Base-by-base conservation (phyloP, 1,140 invertebrate genomes). In the Anoplolepis gracilipes region DNA sequence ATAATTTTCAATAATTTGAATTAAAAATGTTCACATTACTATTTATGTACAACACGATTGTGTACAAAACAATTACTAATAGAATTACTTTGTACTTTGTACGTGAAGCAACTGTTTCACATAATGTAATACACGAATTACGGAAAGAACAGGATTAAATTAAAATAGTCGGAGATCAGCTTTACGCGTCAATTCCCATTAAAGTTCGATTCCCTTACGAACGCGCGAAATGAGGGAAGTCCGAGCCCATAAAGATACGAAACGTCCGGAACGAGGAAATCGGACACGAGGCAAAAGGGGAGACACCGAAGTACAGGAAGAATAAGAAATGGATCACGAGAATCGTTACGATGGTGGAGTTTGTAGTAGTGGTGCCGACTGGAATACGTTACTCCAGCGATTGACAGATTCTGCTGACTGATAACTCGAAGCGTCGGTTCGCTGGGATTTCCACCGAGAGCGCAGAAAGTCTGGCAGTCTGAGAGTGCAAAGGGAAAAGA, bases 341-440 rank as follows among this genome's bases (percentile, higher is more conserved):
- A 69, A 28, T 67, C 78, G 53, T 11, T 39, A 61, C 25, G 64
- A 73, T 13, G 59, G 85, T 77, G 28, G 57, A 13, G 69, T 53
- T 79, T 49, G 75, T 77, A 59, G 70, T 19, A 13, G 55, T 36
- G 73, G 25, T 72, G 59, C 59, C 62, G 73, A 55, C 61, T 75
- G 57, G 88, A 90, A 89, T 89, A 90, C 69, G 88, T 90, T 90
- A 79, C 46, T n/a, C 46, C 30, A 11, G n/a, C 87, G 88, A 89
- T 89, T 87, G 88, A 90, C 88, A 89, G 88, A 90, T 90, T 90
- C 81, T 90, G 88, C 88, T 90, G 88, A 90, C 89, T 82, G 89
- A 90, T 89, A 90, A 87, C 88, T 87, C 79, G 76, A 49, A 87
- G 76, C 81, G 72, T 81, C 62, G 85, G 69, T 28, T 89, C 64